Base-by-base conservation (phyloP, 2,113 vertebrate species). In the Centropristis striata region DNA sequence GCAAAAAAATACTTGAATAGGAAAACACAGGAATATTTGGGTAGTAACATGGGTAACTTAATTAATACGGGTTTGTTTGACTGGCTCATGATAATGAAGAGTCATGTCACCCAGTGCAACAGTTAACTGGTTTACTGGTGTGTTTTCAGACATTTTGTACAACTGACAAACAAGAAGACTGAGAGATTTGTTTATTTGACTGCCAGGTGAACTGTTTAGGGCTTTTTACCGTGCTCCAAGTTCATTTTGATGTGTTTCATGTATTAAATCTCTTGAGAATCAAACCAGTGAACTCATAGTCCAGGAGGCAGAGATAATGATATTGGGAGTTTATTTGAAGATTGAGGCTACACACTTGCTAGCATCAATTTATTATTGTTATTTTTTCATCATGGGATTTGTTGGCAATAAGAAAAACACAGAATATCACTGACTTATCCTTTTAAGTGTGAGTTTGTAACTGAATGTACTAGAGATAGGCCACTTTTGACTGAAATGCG, bases 391-490 rank as follows among this genome's bases (percentile, higher is more conserved):
- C 4, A 4, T 53, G 18, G 20, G n/a, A 75, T 78, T 75, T 44
- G 63, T 64, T 78, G 64, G 68, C 49, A 32, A 5, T 27, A 37
- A 47, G 8, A 58, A 64, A 64, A 80, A 47, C 41, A 36, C 3
- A 21, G 21, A 55, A 20, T 16, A 64, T 68, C 44, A 46, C 67
- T 14, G 55, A 46, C 28, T 75, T 36, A 8, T 47, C 54, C 66
- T 80, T 73, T 66, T 82, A 84, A 92, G 90, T 91, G 92, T 92
- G 71, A 86, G 88, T 87, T 75, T 92, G 86, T 88, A 94, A 91
- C 21, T 95, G 93, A 96, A 96, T 96, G 95, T 96, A 94, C 49
- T 90, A 78, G 93, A 65, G 75, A 71, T 55, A 80, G 59, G 47
- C 44, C 94, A 94, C 89, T 79, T 92, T 87, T 57, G 86, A 90